A percentile compares a stretch with the other conserved stretches of the same genome.
phyloP scores from a whole-genome alignment of 2,113 vertebrate species.

The Corythaeola cristata region DNA sequence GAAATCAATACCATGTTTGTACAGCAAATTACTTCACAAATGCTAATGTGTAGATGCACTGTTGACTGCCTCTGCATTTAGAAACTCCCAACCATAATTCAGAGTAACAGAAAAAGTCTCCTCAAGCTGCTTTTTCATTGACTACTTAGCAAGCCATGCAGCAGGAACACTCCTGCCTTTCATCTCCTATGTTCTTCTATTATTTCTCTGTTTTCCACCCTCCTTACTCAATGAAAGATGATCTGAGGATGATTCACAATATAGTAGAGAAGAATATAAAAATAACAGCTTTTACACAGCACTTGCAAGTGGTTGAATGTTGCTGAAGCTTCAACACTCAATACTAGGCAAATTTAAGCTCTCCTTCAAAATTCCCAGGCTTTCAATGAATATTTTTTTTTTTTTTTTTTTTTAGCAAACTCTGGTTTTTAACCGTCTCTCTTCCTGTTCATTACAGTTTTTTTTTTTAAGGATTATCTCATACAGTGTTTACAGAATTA shows the following conservation, averaged over 20 bases:
- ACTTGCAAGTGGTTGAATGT: neutral
- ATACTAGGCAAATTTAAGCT: neutral
- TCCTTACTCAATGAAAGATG: neutral
- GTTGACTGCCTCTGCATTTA: neutral
- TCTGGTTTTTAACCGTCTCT: neutral
- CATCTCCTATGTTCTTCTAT: neutral
- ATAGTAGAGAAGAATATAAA: neutral
- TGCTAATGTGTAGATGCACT: neutral
- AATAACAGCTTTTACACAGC: neutral
- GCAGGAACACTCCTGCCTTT: neutral
- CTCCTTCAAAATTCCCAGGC: neutral
- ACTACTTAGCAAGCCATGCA: neutral
- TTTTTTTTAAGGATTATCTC: neutral
- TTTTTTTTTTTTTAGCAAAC: neutral
- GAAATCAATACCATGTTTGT: neutral
- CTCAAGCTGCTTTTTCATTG: neutral
- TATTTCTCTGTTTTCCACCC: neutral
- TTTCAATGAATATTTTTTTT: neutral
- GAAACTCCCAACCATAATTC: neutral
- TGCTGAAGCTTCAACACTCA: neutral
- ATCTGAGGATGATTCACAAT: neutral
- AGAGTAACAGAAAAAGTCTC: neutral
- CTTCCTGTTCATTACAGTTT: neutral
- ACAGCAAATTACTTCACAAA: slow-evolving; percentile 18
- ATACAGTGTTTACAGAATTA: neutral